A percentile compares a stretch with the other conserved stretches of the same genome.
phyloP scores from a whole-genome alignment of 2,888 invertebrate species.

The Agapostemon virescens region DNA sequence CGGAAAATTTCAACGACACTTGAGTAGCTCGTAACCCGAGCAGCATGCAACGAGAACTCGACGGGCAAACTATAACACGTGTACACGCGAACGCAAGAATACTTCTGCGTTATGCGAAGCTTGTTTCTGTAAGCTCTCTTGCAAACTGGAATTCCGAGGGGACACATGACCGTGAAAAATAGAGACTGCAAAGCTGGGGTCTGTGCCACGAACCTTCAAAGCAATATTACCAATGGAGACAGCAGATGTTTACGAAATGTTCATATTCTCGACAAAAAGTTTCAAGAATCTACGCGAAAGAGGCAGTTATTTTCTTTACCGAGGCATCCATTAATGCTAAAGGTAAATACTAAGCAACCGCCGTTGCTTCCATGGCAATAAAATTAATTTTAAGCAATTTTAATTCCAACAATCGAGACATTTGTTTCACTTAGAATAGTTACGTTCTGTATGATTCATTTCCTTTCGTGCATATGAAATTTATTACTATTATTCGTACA shows the following conservation, averaged over 20 bases:
- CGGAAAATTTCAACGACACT: constrained; percentile 31
- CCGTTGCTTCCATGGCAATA: neutral
- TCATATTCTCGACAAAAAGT: neutral
- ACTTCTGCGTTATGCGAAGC: constrained; percentile 19
- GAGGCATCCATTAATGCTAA: neutral
- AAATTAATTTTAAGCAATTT: too few relatives aligned
- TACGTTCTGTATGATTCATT: too few relatives aligned
- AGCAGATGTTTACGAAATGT: neutral
- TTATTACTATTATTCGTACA: too few relatives aligned
- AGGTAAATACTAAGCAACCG: neutral
- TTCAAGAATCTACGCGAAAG: too few relatives aligned
- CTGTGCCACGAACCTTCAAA: neutral
- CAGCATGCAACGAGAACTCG: constrained; percentile 29
- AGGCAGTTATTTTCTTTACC: neutral
- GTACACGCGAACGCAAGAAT: neutral
- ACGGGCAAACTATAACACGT: constrained; percentile 14
- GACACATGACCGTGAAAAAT: constrained; percentile 21
- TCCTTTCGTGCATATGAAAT: too few relatives aligned
- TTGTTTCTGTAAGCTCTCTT: constrained; percentile 19
- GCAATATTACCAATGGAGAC: constrained; percentile 4
- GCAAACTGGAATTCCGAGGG: constrained; percentile 14
- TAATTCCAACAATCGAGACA: too few relatives aligned
- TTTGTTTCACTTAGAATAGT: too few relatives aligned
- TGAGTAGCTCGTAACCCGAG: constrained; percentile 29
- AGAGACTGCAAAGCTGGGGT: neutral